phyloP scores from a whole-genome alignment of 2,888 invertebrate genomes.

The Aplocera efformata region DNA sequence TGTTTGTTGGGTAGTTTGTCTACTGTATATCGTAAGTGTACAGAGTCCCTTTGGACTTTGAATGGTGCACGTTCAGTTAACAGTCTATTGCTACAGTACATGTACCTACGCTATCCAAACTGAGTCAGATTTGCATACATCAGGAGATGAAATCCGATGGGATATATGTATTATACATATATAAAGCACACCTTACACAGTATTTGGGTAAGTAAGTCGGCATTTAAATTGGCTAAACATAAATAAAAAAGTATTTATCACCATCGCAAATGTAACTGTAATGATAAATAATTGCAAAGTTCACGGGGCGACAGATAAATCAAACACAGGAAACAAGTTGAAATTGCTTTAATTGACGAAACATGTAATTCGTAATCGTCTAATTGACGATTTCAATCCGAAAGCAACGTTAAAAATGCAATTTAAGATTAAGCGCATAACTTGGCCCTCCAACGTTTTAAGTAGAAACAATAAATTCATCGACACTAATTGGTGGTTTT shows the following conservation, averaged over 20 bases:
- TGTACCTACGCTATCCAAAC: conserved; percentile 10
- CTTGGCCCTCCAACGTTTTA: conserved; percentile 78
- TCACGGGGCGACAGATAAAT: conserved; percentile 21
- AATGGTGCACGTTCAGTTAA: conserved; percentile 9
- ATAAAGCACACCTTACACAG: conserved; percentile 2
- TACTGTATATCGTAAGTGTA: conserved; percentile 2
- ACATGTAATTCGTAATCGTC: conserved; percentile 30
- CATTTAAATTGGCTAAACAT: conserved; percentile 8
- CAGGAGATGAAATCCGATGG: conserved; percentile 30
- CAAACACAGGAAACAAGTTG: conserved; percentile 22
- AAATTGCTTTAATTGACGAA: conserved; percentile 30
- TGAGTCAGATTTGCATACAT: conserved; percentile 42
- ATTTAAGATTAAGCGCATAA: conserved; percentile 69
- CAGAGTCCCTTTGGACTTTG: conserved; percentile 10
- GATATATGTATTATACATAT: conserved; percentile 1
- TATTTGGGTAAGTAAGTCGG: not conserved
- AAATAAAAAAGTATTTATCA: conserved; percentile 8
- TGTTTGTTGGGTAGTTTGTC: not conserved
- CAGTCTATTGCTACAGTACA: conserved; percentile 11
- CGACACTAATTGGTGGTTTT: conserved; percentile 81
- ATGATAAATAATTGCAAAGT: conserved; percentile 18
- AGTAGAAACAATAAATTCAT: conserved; percentile 81
- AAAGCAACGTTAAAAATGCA: conserved; percentile 66
- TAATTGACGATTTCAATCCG: conserved; percentile 55
- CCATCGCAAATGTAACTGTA: conserved; percentile 13